Conservation (phyloP, 2,888 invertebrate genomes). For the Bursaphelenchus okinawaensis region DNA sequence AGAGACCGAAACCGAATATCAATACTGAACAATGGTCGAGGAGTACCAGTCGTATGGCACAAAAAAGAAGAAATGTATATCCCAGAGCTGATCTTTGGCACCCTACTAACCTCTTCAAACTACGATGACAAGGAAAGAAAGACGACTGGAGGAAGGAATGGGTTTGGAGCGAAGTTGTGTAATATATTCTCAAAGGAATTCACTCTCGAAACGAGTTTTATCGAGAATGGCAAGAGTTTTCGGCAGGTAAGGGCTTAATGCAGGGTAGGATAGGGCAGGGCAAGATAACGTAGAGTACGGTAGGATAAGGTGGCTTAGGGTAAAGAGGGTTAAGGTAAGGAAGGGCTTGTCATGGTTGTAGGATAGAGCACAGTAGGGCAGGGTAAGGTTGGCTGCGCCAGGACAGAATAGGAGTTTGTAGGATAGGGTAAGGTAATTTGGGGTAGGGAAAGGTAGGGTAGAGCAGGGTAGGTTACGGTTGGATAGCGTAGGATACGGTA, state of each 20-base stretch:
- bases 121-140: slow-evolving; percentile 97
- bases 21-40: slow-evolving; percentile 92
- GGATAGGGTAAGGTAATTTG: too few species aligned
- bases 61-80: slow-evolving; percentile 85
- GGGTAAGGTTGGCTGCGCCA: too few species aligned
- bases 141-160: slow-evolving; percentile 78
- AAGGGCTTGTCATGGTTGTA: too few species aligned
- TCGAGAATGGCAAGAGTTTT: slow-evolving; percentile 76
- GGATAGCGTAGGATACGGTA: too few species aligned
- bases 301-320: too few species aligned
- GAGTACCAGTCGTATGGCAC: slow-evolving; percentile 93
- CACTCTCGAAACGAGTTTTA: slow-evolving; percentile 84
- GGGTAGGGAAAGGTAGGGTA: too few species aligned
- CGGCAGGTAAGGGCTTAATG: slow-evolving; percentile 68
- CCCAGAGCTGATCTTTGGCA: slow-evolving; percentile 98
- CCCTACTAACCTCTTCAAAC: slow-evolving; percentile 93
- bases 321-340: too few species aligned
- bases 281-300: too few species aligned
- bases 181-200: slow-evolving; percentile 97
- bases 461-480: too few species aligned
- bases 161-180: slow-evolving; percentile 96
- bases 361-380: too few species aligned
- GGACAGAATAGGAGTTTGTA: too few species aligned
- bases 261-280: too few species aligned
- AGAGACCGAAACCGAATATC: slow-evolving; percentile 81